Base-by-base conservation (phyloP, 2,888 invertebrate genomes). In the Drosophila mulleri region DNA sequence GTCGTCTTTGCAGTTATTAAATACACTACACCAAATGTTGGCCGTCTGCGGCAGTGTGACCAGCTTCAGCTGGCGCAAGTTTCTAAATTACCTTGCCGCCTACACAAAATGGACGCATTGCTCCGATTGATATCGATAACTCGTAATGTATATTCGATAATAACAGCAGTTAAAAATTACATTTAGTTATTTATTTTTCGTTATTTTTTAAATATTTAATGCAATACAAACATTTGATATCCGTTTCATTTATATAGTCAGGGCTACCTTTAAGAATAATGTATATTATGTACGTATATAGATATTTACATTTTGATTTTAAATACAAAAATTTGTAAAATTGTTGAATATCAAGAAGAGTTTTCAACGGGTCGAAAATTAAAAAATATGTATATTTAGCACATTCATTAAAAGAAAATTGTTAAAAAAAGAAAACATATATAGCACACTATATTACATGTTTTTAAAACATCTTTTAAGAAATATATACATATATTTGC, bases 21-120 rank as follows among this genome's bases (percentile, higher is more conserved):
- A 64, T 66, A 80, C 42, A 61, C 47, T 48, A 47, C 47, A 64
- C 20, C 23, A 67, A 61, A 26, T 18, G 18, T 41, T 60, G 26
- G 37, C 26, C 29, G 37, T 23, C 58, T 18, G 35, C 23, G 44
- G 16, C 44, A 61, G 68, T 68, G 78, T 78, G 68, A 64, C 75
- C 75, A 78, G 16, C 37, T 0, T 11, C 0, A 3, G 20, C 12
- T 41, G 41, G 3, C 14, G 1, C 41, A 4, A 39, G 26, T 41
- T 35, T 32, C 29, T 37, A 37, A 44, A 7, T 4, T 20, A 16
- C 11, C 3, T 12, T n/a, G 7, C 20, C 16, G 20, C 32, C 44
- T 44, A 45, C n/a, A 11, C 57, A 41, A n/a, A 16, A 12, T n/a
- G 4, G 23, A 23, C 12, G 26, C 16, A 54, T 14, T 65, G 66